phyloP scores from a whole-genome alignment of 2,888 invertebrate genomes.

The Drosophila fungiperda region DNA sequence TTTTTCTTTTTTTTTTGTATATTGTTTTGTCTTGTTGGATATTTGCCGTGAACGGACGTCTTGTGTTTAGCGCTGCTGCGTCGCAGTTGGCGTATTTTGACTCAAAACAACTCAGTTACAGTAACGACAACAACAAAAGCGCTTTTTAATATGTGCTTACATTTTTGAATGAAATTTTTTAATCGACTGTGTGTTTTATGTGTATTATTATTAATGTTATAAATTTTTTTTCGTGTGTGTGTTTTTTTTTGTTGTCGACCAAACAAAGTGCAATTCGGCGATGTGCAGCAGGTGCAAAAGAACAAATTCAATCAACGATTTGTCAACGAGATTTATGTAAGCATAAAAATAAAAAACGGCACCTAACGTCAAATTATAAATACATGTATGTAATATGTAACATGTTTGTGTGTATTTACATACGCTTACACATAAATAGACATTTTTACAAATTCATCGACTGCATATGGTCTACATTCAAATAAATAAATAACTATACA shows the following conservation, averaged over 20 bases:
- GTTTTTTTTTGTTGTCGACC: conserved; percentile 14
- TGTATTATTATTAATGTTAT: conserved; percentile 1
- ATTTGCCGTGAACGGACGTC: conserved; percentile 69
- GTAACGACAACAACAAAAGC: conserved; percentile 42
- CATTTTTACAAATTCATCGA: neutral
- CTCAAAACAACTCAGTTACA: conserved; percentile 53
- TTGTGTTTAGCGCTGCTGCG: conserved; percentile 66
- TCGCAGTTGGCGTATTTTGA: conserved; percentile 71
- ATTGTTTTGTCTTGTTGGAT: conserved; percentile 62
- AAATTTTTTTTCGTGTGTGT: conserved; percentile 23
- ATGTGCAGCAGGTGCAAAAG: conserved; percentile 43
- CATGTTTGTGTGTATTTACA: conserved; percentile 20
- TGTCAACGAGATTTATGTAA: conserved; percentile 57
- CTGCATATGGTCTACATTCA: neutral
- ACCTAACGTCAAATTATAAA: conserved; percentile 44
- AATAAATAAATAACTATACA: conserved; percentile 3
- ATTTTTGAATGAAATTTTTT: conserved; percentile 46
- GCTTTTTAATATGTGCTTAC: conserved; percentile 57
- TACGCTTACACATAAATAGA: neutral
- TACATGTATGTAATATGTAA: conserved; percentile 27
- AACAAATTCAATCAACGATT: conserved; percentile 31
- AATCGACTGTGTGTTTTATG: conserved; percentile 31
- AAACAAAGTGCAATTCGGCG: conserved; percentile 21
- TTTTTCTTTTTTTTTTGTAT: conserved; percentile 29
- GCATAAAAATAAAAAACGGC: conserved; percentile 40